Evolutionary conservation across 2,797 vertebrate genomes (phyloP).

Genomic region (Platyrinchus mystaceus): DNA sequence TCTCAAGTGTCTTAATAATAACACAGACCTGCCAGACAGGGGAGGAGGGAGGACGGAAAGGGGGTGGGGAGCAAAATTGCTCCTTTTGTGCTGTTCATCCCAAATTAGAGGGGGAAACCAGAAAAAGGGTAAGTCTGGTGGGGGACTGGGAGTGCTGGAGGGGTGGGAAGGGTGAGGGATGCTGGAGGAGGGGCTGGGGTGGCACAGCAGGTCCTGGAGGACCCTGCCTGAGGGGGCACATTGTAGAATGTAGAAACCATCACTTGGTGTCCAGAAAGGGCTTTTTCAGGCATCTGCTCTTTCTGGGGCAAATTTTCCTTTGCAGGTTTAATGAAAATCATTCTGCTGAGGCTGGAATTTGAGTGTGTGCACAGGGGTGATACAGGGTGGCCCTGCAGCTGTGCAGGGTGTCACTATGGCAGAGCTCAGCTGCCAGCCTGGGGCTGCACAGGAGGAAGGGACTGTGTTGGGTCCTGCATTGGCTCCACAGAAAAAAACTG

Average conservation of each 20-base stretch:
- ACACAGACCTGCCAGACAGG: slow-evolving; percentile 66
- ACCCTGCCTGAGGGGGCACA: not conserved
- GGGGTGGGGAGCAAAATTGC: not conserved
- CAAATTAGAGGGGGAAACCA: slow-evolving; percentile 2
- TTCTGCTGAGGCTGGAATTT: not conserved
- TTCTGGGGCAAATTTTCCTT: not conserved
- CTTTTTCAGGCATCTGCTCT: not conserved
- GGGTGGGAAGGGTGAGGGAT: not conserved
- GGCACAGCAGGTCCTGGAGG: not conserved
- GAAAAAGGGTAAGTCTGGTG: not conserved
- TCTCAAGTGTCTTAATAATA: slow-evolving; percentile 72
- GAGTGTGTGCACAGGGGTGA: accelerated
- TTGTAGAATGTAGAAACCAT: not conserved
- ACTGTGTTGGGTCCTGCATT: accelerated
- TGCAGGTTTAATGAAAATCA: not conserved
- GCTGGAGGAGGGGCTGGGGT: not conserved
- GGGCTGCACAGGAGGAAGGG: not conserved
- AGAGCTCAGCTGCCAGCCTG: not conserved
- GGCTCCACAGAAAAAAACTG: not conserved
- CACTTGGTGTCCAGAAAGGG: not conserved
- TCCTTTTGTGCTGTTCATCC: slow-evolving; percentile 26
- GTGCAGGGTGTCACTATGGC: not conserved
- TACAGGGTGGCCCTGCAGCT: not conserved
- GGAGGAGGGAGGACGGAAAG: not conserved
- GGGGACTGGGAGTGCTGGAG: not conserved